Evolutionary conservation across 2,797 vertebrate species (phyloP).

Genomic region (Monodelphis domestica): DNA sequence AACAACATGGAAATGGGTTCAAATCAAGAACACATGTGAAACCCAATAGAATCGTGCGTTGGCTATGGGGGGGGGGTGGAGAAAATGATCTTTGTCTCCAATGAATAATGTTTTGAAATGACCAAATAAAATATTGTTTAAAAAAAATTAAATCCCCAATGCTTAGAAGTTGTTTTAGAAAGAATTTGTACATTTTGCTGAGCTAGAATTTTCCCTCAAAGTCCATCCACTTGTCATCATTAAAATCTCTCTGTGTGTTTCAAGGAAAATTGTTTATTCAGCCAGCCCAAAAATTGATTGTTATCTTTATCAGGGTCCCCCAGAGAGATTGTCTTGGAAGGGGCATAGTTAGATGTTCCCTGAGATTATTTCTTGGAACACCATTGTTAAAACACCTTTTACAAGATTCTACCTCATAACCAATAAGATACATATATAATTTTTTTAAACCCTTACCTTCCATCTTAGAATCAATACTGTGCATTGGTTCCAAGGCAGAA

Average conservation of each 20-base stretch:
- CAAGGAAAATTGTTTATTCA: background rate
- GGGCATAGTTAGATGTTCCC: background rate
- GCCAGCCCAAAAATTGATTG: background rate
- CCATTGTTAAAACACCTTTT: background rate
- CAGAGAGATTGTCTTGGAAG: background rate
- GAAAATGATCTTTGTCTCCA: too few species aligned
- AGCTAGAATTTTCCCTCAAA: background rate
- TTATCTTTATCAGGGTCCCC: background rate
- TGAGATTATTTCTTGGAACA: background rate
- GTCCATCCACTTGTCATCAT: background rate
- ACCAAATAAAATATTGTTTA: too few species aligned
- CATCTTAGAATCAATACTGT: too few species aligned
- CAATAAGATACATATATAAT: background rate
- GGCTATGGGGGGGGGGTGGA: too few species aligned
- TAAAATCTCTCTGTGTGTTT: background rate
- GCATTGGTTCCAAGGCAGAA: too few species aligned
- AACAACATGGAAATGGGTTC: too few species aligned
- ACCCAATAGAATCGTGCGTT: too few species aligned
- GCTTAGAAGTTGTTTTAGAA: background rate
- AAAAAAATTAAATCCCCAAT: background rate
- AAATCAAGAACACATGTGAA: too few species aligned
- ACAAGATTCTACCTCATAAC: background rate
- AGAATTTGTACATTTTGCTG: background rate
- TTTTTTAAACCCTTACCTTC: too few species aligned
- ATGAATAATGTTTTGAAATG: too few species aligned